phyloP scores from a whole-genome alignment of 2,113 vertebrate genomes.

The Grus americana region DNA sequence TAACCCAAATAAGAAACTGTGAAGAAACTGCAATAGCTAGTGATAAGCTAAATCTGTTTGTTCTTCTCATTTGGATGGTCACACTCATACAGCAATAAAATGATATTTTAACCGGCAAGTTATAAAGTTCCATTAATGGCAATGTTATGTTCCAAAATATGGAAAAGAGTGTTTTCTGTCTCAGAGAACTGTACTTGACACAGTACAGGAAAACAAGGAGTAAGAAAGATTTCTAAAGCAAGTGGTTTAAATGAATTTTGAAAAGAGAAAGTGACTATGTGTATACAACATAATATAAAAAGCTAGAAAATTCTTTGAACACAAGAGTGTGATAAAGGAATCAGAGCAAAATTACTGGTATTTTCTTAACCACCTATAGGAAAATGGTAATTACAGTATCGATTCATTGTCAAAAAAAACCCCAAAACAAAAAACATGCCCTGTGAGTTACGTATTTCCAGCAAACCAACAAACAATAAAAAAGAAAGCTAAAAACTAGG shows the following conservation, averaged over 20 bases:
- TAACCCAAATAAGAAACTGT: background rate
- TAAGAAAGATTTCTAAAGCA: background rate
- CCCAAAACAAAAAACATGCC: background rate
- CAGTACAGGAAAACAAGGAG: background rate
- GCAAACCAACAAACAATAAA: background rate
- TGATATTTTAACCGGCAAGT: background rate
- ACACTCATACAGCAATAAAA: background rate
- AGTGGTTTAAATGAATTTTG: background rate
- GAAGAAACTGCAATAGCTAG: background rate
- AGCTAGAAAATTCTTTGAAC: background rate
- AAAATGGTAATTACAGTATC: background rate
- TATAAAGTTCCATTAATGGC: background rate
- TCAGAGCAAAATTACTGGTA: background rate
- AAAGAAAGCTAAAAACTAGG: background rate
- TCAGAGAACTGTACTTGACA: background rate
- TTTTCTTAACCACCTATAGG: background rate
- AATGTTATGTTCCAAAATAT: background rate
- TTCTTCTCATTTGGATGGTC: background rate
- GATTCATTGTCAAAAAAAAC: background rate
- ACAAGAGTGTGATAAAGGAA: background rate
- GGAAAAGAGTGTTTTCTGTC: background rate
- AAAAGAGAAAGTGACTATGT: background rate
- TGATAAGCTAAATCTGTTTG: background rate
- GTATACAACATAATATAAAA: background rate
- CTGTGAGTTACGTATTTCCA: background rate